Evolutionary conservation across 2,113 vertebrate genomes (phyloP).

Genomic region (Macrotis lagotis): DNA sequence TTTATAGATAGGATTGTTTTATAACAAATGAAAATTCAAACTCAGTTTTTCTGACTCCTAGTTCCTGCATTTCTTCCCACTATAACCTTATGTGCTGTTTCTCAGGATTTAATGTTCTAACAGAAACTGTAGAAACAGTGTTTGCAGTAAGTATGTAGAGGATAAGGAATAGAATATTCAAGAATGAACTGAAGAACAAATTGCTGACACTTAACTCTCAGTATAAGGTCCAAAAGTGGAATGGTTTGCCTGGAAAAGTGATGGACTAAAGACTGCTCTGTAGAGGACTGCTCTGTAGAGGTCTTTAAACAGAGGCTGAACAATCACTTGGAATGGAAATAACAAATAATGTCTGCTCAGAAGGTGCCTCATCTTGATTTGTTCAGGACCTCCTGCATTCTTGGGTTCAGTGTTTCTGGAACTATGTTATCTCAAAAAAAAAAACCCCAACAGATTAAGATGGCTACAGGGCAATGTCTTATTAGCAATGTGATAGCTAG

Average conservation of each 20-base stretch:
- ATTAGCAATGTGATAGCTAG: background rate
- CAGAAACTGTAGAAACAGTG: slow-evolving; percentile 31
- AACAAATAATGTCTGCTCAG: background rate
- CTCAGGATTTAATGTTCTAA: slow-evolving; percentile 24
- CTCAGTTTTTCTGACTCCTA: background rate
- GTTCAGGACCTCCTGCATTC: background rate
- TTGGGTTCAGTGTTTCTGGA: background rate
- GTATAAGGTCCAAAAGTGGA: slow-evolving; percentile 19
- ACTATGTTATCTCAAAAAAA: background rate
- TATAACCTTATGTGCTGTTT: background rate
- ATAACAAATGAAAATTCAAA: background rate
- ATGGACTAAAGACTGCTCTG: background rate
- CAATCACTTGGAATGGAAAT: background rate
- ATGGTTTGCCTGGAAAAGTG: background rate
- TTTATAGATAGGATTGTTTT: too few relatives aligned
- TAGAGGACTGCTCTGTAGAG: background rate
- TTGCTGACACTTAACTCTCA: slow-evolving; percentile 32
- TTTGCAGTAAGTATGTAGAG: slow-evolving; percentile 33
- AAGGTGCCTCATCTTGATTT: background rate
- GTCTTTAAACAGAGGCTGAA: background rate
- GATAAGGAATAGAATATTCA: slow-evolving; percentile 29
- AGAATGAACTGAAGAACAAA: slow-evolving; percentile 45
- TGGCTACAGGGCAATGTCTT: background rate
- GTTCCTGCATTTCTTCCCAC: background rate
- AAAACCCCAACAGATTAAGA: background rate